Evolutionary conservation across 2,113 vertebrate genomes (phyloP), one percentile per base, ranked within the genome.

Genomic region (Eira barbara): DNA sequence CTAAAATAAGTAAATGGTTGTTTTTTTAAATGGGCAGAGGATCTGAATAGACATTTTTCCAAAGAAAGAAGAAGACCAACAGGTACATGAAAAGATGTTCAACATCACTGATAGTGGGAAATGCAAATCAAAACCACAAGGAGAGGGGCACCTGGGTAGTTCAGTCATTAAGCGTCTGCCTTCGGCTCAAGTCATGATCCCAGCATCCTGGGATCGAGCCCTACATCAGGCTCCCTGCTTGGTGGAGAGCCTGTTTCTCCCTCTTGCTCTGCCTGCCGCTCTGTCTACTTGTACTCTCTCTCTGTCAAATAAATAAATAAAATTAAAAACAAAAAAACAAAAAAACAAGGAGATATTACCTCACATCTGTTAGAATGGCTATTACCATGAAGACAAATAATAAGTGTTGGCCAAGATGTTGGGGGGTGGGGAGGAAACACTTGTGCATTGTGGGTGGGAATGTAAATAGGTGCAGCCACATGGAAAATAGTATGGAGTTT

Each of bases 341-440:
- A 42, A 0, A 42, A 52, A 79, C 47, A 52, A 79, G 47, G 45
- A 47, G 27, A 34, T 49, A 52, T 34, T 17, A 79, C 29, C 31
- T 79, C 29, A 49, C 4, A 52, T 21, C 76, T 79, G 29, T 79
- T 21, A 79, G 17, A 52, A 34, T 79, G 45, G 29, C 76, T 79
- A 79, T 52, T 18, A 52, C 31, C 76, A 79, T 2, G 34, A 52
- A 79, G 29, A 49, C 29, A 79, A 79, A 49, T 49, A 79, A 79
- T 5, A 52, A 79, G 15, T 52, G 47, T 34, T 79, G 47, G 47
- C 45, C 27, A 79, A 49, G 29, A 34, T 12, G 13, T 5, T 9
- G 25, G 7, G 14, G 4, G 0, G 13, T 12, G 6, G 3, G 7
- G 15, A 47, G 47, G 29, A 12, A 49, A 79, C 29, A 5, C 9